Conservation (phyloP, 2,888 invertebrate genomes). For the Aproaerema taeniolella region DNA sequence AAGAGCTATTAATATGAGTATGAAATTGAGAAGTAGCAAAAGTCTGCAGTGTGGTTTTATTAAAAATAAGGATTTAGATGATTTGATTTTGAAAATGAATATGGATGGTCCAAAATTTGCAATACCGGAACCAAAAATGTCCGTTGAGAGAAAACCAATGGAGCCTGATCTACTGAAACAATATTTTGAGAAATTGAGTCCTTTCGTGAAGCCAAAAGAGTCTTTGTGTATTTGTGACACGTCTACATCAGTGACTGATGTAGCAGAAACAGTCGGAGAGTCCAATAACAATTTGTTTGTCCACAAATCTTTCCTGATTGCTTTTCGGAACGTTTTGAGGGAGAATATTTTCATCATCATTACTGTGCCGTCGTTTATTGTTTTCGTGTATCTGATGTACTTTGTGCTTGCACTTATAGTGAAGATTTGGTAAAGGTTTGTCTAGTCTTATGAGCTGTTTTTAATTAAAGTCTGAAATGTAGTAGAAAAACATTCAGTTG, state of each 20-base stretch:
- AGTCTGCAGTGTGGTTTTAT: constrained; percentile 48
- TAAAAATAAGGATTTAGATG: constrained; percentile 44
- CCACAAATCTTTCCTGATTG: too few relatives aligned
- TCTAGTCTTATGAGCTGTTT: background rate
- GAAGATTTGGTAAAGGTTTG: background rate
- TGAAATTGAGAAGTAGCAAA: too few relatives aligned
- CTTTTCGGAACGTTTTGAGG: too few relatives aligned
- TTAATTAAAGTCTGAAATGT: too few relatives aligned
- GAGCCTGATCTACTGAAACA: constrained; percentile 30
- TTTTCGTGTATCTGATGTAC: constrained; percentile 43
- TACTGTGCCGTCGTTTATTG: constrained; percentile 51
- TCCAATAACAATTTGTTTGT: too few relatives aligned
- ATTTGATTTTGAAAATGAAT: constrained; percentile 38
- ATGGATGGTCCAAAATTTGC: constrained; percentile 23
- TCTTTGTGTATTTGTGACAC: background rate
- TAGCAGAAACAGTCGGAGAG: constrained; percentile 2
- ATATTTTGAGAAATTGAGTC: constrained; percentile 35
- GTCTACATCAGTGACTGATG: background rate
- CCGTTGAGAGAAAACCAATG: background rate
- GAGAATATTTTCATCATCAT: constrained; percentile 48
- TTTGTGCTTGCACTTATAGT: constrained; percentile 32
- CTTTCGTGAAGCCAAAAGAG: constrained; percentile 12
- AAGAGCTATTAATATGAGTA: too few relatives aligned
- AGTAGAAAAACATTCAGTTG: too few relatives aligned
- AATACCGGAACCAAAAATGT: background rate